Percentiles rank a stretch among this genome's conserved stretches.
phyloP scores from a whole-genome alignment of 2,888 invertebrate genomes.

The Synanthedon andrenaeformis region DNA sequence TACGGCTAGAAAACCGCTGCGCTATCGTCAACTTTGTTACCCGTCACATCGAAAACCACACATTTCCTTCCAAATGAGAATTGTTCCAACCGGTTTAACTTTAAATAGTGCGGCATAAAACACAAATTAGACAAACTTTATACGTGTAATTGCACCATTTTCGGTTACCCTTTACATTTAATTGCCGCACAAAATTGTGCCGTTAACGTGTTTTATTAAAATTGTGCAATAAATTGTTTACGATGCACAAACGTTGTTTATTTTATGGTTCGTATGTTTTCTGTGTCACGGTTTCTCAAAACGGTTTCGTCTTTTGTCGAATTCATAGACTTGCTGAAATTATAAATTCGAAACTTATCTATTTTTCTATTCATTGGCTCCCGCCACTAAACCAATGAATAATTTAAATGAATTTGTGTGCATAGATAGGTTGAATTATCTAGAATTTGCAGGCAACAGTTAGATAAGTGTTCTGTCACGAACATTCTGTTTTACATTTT shows the following conservation, averaged over 20 bases:
- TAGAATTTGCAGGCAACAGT: no score
- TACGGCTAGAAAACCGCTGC: background rate
- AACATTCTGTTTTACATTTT: no score
- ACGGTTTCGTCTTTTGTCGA: no score
- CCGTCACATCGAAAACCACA: background rate
- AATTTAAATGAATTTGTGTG: no score
- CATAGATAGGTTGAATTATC: no score
- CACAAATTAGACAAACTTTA: background rate
- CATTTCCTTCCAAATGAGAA: conserved; percentile 1
- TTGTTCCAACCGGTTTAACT: background rate
- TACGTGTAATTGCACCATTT: background rate
- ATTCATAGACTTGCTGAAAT: no score
- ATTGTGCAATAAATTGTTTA: background rate
- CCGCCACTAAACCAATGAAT: no score
- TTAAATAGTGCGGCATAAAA: conserved; percentile 1
- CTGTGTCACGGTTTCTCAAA: no score
- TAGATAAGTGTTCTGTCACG: no score
- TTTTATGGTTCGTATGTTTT: background rate
- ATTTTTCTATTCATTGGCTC: no score
- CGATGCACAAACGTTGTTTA: background rate
- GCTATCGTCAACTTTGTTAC: background rate
- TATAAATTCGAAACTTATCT: no score
- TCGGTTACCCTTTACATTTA: background rate
- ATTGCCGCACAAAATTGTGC: background rate
- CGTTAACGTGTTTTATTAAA: background rate